Base-by-base conservation (phyloP, 2,797 vertebrate genomes). In the Natrix natrix region DNA sequence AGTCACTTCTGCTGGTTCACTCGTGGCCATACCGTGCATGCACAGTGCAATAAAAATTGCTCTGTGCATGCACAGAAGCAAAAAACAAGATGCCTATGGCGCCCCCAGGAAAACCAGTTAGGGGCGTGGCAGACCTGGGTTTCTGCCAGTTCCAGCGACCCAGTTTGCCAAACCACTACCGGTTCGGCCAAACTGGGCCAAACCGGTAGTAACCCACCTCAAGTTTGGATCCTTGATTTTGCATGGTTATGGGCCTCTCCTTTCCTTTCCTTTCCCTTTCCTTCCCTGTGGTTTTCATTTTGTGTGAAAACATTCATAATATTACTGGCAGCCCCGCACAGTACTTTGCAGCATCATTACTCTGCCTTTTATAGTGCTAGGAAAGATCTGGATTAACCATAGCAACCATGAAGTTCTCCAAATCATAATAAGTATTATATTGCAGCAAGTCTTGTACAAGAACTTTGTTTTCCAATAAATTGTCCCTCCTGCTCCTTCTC, bases 381-480 rank as follows among this genome's bases (percentile, higher is more conserved):
- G 59, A 93, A 66, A 56, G 4, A 32, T 94, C 61, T 91, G 78
- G 94, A 93, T 90, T 88, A 83, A 8, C 52, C 16, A 88, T 92
- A 94, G 91, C 69, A 87, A 52, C 89, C 92, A 32, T 86, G 94
- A 43, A 93, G 43, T 22, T 26, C 86, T 59, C 43, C 13, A 74
- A 95, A 93, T 90, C 56, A 69, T 55, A 92, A 91, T 90, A 89
- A 95, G 95, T 86, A 94, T 54, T 16, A 6, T 0, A 57, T 89
- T 90, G 60, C 2, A 91, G 17, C 83, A 93, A 91, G 26, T 6
- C 24, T 63, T 89, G 16, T 43, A 92, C 32, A 91, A 83, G 90
- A 95, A 92, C 4, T 20, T 66, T 89, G 16, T 93, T 96, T 37
- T 96, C 57, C 93, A 95, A 13, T 5, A 32, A 94, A 92, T 63